Evolutionary conservation across 2,888 invertebrate genomes (phyloP).

Genomic region (Iselma pallidipennis): DNA sequence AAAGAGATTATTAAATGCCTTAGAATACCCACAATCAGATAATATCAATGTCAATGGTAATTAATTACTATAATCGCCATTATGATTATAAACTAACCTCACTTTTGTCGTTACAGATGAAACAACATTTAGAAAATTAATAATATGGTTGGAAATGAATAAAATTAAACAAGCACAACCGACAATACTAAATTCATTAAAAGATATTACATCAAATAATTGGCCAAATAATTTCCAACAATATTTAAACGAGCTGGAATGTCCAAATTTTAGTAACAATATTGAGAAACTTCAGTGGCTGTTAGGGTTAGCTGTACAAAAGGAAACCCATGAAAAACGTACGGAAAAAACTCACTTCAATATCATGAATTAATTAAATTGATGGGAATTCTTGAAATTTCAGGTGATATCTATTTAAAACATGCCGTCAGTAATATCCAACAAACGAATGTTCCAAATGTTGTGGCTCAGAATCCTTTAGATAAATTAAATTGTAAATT

Average conservation of each 20-base stretch:
- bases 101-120: slow-evolving; percentile 65
- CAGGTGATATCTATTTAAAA: slow-evolving; percentile 71
- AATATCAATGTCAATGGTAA: slow-evolving; percentile 73
- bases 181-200: slow-evolving; percentile 75
- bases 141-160: slow-evolving; percentile 92
- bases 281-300: slow-evolving; percentile 84
- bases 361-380: too few species aligned
- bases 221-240: slow-evolving; percentile 75
- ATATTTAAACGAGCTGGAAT: slow-evolving; percentile 76
- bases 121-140: slow-evolving; percentile 75
- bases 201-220: slow-evolving; percentile 65
- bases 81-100: slow-evolving; percentile 9
- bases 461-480: slow-evolving; percentile 79
- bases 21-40: slow-evolving; percentile 76
- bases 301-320: slow-evolving; percentile 77
- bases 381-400: slow-evolving; percentile 49
- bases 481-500: slow-evolving; percentile 88
- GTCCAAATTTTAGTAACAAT: slow-evolving; percentile 65
- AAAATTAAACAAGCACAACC: slow-evolving; percentile 87
- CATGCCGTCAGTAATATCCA: slow-evolving; percentile 67
- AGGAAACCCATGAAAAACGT: slow-evolving; percentile 84
- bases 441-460: slow-evolving; percentile 67
- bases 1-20: slow-evolving; percentile 73
- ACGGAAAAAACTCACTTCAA: slow-evolving; percentile 35
- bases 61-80: neutral